Evolutionary conservation across 2,113 vertebrate genomes (phyloP).

Genomic region (Nipponia nippon): DNA sequence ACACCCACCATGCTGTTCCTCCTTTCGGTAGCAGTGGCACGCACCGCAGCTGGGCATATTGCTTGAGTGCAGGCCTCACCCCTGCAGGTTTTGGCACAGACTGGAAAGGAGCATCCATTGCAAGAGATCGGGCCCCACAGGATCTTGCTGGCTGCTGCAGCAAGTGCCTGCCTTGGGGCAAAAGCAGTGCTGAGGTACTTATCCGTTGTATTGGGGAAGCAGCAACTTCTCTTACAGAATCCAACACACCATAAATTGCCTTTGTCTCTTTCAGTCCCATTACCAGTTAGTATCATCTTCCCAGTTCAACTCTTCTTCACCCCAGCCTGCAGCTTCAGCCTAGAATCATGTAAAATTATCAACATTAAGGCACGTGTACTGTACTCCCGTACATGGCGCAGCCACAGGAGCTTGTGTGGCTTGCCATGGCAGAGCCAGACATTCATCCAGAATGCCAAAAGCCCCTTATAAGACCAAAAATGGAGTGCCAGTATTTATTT

Average conservation of each 20-base stretch:
- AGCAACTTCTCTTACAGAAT: neutral
- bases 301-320: slow-evolving; percentile 90
- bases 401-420: neutral
- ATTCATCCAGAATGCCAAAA: neutral
- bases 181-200: slow-evolving; percentile 61
- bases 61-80: neutral
- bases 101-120: neutral
- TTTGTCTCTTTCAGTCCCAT: neutral
- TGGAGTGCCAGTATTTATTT: neutral
- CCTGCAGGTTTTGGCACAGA: slow-evolving; percentile 48
- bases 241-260: neutral
- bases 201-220: neutral
- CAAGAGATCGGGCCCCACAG: neutral
- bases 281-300: slow-evolving; percentile 86
- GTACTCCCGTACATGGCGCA: neutral
- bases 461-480: neutral
- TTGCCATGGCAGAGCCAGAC: neutral
- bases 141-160: slow-evolving; percentile 1
- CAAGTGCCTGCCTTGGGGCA: slow-evolving; percentile 3
- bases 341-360: slow-evolving; percentile 44
- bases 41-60: neutral
- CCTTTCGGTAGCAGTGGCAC: neutral
- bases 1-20: neutral
- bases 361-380: neutral
- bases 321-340: slow-evolving; percentile 89